A percentile compares a stretch with the other conserved stretches of the same genome.
Evolutionary conservation across 2,888 invertebrate species (phyloP).

Genomic region (Entomobrya proxima): DNA sequence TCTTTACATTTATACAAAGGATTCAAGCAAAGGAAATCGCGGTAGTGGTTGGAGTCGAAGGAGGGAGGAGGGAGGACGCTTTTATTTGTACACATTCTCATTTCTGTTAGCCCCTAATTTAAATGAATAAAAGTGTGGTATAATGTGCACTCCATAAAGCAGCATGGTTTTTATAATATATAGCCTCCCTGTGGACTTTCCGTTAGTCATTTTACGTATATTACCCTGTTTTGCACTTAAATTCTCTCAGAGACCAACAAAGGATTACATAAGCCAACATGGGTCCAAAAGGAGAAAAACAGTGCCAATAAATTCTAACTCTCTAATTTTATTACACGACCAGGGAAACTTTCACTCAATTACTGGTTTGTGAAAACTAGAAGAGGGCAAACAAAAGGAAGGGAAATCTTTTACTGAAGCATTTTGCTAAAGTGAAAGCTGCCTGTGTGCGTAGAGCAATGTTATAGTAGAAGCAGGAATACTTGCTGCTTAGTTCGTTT

Average conservation of each 20-base stretch:
- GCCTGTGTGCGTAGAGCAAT: neutral
- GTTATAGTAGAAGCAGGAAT: neutral
- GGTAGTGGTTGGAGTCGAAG: too few relatives aligned
- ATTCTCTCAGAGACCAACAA: conserved; percentile 33
- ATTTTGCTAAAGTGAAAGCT: neutral
- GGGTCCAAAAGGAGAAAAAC: conserved; percentile 25
- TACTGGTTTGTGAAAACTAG: conserved; percentile 31
- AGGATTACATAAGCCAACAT: conserved; percentile 40
- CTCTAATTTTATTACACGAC: conserved; percentile 56
- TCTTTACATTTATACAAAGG: neutral
- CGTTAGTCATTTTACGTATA: conserved; percentile 34
- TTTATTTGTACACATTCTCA: conserved; percentile 14
- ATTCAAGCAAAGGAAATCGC: too few relatives aligned
- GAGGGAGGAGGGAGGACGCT: neutral
- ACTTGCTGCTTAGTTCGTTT: neutral
- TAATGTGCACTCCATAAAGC: neutral
- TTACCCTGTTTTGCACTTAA: conserved; percentile 19
- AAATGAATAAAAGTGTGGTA: conserved; percentile 8
- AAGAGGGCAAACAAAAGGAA: conserved; percentile 39
- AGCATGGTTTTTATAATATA: conserved; percentile 40
- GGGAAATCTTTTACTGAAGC: conserved; percentile 30
- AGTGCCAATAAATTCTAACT: conserved; percentile 57
- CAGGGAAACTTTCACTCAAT: conserved; percentile 61
- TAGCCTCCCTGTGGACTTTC: conserved; percentile 51
- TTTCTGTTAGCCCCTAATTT: conserved; percentile 18